These are phyloP conservation scores for Girardia tigrina DNA, from an alignment of 2,888 invertebrate genomes.

Conservation along the genomic window DNA sequence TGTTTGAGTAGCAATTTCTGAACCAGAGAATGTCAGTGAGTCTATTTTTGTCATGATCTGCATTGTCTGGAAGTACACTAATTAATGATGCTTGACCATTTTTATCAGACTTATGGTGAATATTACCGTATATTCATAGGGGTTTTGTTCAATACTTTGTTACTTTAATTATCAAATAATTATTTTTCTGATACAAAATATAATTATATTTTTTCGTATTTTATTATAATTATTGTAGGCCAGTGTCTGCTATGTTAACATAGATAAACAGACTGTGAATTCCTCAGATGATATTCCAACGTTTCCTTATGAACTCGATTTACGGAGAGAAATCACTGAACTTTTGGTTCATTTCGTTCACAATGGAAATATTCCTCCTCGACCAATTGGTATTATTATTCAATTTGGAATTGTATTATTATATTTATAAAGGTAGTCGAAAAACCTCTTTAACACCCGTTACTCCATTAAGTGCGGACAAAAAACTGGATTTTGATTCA, in stretches of 20 bases:
- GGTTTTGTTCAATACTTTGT: too few species aligned
- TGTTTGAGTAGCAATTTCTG: too few species aligned
- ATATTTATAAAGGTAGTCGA: neutral
- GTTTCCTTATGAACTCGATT: conserved; percentile 75
- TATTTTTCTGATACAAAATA: too few species aligned
- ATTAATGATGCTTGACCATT: too few species aligned
- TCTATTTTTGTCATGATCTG: too few species aligned
- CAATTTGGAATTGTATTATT: too few species aligned
- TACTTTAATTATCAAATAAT: too few species aligned
- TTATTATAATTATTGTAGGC: conserved; percentile 21
- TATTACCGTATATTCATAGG: too few species aligned
- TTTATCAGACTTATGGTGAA: too few species aligned
- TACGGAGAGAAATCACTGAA: conserved; percentile 65
- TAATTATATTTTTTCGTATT: too few species aligned
- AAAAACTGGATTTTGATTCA: neutral
- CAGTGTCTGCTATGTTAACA: conserved; percentile 70
- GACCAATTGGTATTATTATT: conserved; percentile 1
- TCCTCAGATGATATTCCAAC: conserved; percentile 83
- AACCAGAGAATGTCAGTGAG: too few species aligned
- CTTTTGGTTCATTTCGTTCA: conserved; percentile 3
- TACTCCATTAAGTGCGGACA: neutral
- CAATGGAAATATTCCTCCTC: neutral
- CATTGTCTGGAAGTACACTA: too few species aligned
- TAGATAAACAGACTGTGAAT: conserved; percentile 79
- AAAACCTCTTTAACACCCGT: neutral